A percentile compares a stretch with the other conserved stretches of the same genome.
Evolutionary conservation across 35 echinoderm and acorn worm species (phyloP).

Genomic region (Diadema setosum): DNA sequence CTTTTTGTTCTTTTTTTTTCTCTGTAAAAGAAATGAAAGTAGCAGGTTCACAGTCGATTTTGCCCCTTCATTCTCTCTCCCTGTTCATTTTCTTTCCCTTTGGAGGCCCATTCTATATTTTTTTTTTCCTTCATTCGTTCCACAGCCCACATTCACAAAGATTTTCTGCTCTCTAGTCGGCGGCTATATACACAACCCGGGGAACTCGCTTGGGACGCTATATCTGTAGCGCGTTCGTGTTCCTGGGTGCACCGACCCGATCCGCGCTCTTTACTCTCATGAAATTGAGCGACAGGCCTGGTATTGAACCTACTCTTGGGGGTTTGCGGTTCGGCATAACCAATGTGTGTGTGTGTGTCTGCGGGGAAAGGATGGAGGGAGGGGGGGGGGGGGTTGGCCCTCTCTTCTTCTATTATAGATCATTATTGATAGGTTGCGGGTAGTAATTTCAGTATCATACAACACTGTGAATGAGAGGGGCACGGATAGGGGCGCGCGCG

Average conservation of each 20-base stretch:
- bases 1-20: not conserved
- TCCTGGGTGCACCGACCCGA: conserved; percentile 3
- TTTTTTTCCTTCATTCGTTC: no score
- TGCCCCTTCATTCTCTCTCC: not conserved
- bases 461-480: no score
- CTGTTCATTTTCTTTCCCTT: no score
- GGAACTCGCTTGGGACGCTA: conserved; percentile 37
- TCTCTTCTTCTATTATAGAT: no score
- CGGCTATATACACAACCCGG: conserved; percentile 61
- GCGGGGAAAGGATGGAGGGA: no score
- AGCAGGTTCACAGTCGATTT: not conserved
- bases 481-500: no score
- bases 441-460: no score
- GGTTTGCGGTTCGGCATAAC: no score
- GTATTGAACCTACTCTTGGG: not conserved
- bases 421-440: no score
- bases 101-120: not conserved
- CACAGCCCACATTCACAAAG: not conserved
- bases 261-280: not conserved
- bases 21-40: no score
- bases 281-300: conserved; percentile 21
- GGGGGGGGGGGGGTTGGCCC: no score
- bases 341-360: no score
- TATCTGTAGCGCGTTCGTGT: conserved; percentile 30
- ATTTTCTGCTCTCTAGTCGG: not conserved